Evolutionary conservation across 1,140 invertebrate species (phyloP).

Genomic region (Drosophila murphyi): DNA sequence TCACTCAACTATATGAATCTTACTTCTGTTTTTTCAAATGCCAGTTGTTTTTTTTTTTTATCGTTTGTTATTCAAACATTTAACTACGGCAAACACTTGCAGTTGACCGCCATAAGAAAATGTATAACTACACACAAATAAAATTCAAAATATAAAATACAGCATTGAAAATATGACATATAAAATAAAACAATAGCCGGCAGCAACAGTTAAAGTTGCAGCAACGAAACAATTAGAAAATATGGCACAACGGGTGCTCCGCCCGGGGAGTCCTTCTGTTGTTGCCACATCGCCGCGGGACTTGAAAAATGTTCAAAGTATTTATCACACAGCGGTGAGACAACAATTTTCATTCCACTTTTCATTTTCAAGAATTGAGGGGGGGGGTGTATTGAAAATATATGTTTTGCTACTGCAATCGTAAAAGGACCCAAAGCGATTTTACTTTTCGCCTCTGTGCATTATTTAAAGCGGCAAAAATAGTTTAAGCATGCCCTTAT

Average conservation of each 20-base stretch:
- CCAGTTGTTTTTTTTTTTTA: slow-evolving; percentile 6
- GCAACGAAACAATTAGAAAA: slow-evolving; percentile 36
- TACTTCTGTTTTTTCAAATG: slow-evolving; percentile 25
- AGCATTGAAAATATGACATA: background rate
- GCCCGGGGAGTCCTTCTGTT: background rate
- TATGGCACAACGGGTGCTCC: slow-evolving; percentile 18
- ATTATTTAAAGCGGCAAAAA: slow-evolving; percentile 27
- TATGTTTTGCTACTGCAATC: background rate
- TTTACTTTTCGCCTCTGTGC: background rate
- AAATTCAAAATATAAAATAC: background rate
- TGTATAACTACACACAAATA: background rate
- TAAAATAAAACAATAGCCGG: background rate
- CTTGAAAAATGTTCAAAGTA: slow-evolving; percentile 19
- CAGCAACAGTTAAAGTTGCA: slow-evolving; percentile 45
- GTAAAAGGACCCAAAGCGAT: slow-evolving; percentile 1
- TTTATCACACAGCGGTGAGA: slow-evolving; percentile 31
- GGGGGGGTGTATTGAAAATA: slow-evolving; percentile 2
- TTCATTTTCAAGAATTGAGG: background rate
- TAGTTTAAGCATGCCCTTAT: slow-evolving; percentile 47
- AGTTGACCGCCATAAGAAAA: slow-evolving; percentile 14
- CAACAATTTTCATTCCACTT: background rate
- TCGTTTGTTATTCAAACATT: slow-evolving; percentile 26
- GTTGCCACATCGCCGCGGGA: slow-evolving; percentile 13
- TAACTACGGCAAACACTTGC: slow-evolving; percentile 27
- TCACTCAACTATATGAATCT: no score